A percentile compares a stretch with the other conserved stretches of the same genome.
Evolutionary conservation across 2,888 invertebrate genomes (phyloP).

Genomic region (Carcina quercana): DNA sequence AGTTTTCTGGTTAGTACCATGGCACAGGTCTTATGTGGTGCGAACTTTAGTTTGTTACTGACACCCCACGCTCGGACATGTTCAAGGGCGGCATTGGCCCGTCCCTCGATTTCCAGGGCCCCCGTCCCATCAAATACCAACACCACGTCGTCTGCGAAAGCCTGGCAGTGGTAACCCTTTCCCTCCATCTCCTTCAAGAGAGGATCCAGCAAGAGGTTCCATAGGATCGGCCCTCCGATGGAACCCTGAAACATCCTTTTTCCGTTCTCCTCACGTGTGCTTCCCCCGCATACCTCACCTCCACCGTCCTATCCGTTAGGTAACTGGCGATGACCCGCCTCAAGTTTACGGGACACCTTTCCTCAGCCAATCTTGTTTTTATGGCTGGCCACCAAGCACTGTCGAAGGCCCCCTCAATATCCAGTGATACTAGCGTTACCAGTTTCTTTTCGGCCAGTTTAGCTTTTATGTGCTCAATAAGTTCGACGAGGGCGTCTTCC

Average conservation of each 20-base stretch:
- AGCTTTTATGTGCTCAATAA: background rate
- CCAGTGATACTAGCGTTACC: background rate
- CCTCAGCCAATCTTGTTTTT: conserved; percentile 6
- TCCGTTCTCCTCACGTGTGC: background rate
- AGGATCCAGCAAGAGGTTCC: conserved; percentile 14
- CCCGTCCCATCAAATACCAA: too few species aligned
- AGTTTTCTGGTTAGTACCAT: too few species aligned
- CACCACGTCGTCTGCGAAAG: too few species aligned
- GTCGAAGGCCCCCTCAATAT: too few species aligned
- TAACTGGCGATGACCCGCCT: conserved; percentile 7
- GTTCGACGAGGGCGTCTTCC: too few species aligned
- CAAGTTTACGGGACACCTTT: conserved; percentile 7
- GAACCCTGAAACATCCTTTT: conserved; percentile 15
- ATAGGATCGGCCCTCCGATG: conserved; percentile 12
- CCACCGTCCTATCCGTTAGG: background rate
- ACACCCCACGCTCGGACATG: too few species aligned
- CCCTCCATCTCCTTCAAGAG: conserved; percentile 5
- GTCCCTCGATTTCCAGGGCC: too few species aligned
- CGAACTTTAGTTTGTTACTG: too few species aligned
- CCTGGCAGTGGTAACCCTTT: too few species aligned
- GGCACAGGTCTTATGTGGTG: too few species aligned
- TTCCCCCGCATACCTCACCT: background rate
- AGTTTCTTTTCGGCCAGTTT: background rate
- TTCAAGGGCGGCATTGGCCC: too few species aligned
- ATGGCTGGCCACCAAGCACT: conserved; percentile 17